A percentile compares a stretch with the other conserved stretches of the same genome.
Evolutionary conservation across 2,113 vertebrate species (phyloP).

Genomic region (Trochalopteron elliotii): DNA sequence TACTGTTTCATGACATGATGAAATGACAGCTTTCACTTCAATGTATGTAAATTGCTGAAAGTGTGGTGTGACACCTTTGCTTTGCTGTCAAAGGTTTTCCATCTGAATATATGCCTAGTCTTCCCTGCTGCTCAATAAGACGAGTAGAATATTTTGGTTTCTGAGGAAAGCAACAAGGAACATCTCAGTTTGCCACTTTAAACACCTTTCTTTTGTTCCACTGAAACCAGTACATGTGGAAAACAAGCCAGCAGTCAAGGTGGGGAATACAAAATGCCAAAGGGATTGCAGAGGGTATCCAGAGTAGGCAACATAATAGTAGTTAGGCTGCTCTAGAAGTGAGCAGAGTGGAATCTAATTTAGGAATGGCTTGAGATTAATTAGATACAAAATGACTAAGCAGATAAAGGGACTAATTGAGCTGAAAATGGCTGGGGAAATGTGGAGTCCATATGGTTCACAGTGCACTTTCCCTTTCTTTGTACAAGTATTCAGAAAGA

Average conservation of each 20-base stretch:
- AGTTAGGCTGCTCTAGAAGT: background rate
- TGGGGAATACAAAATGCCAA: background rate
- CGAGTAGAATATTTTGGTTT: background rate
- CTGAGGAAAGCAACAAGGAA: background rate
- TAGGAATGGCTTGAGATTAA: background rate
- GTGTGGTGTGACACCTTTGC: background rate
- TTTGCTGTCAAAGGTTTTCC: background rate
- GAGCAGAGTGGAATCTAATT: background rate
- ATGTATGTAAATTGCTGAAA: background rate
- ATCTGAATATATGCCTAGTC: background rate
- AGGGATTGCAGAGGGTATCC: background rate
- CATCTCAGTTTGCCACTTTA: background rate
- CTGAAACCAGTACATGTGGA: background rate
- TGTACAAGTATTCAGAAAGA: background rate
- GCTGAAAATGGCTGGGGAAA: background rate
- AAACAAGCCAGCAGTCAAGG: background rate
- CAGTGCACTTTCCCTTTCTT: background rate
- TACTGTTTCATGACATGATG: background rate
- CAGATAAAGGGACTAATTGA: background rate
- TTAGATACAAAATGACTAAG: background rate
- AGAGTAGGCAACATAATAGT: background rate
- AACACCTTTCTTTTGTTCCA: background rate
- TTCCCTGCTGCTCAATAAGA: background rate
- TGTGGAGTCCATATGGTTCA: background rate
- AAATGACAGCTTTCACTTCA: constrained; percentile 17